A percentile compares a stretch with the other conserved stretches of the same genome.
Conservation (phyloP, 2,888 invertebrate species). For the Rhyacophila evoluta region DNA sequence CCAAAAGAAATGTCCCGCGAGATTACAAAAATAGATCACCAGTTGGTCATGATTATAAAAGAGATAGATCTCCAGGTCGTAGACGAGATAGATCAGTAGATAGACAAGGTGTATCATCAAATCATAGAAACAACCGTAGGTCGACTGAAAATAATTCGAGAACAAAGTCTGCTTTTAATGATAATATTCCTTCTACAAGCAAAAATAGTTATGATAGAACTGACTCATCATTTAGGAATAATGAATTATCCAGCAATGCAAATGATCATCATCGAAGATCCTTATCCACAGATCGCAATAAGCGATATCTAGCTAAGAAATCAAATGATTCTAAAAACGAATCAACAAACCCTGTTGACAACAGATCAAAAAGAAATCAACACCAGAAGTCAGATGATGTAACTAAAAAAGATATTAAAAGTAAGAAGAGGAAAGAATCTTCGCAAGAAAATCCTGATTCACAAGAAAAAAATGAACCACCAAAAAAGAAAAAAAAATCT, state of each 20-base stretch:
- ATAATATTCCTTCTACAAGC: background rate
- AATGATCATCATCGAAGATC: background rate
- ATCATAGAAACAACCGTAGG: background rate
- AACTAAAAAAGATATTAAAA: constrained; percentile 55
- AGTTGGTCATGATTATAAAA: background rate
- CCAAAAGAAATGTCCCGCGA: background rate
- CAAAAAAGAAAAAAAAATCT: constrained; percentile 56
- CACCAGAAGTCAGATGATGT: background rate
- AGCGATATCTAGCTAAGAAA: background rate
- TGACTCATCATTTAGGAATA: background rate
- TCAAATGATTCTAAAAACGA: background rate
- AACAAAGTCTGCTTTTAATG: background rate
- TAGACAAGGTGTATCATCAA: background rate
- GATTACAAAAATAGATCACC: constrained; percentile 9
- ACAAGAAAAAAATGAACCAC: constrained; percentile 57
- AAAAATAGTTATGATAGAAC: background rate
- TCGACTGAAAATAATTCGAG: background rate
- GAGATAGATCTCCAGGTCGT: background rate
- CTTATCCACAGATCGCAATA: background rate
- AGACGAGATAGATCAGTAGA: constrained; percentile 1
- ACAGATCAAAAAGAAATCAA: background rate
- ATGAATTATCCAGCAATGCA: background rate
- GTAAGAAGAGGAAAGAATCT: constrained; percentile 48
- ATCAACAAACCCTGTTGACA: background rate
- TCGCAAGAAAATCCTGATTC: constrained; percentile 45